Percentiles rank a stretch among this genome's conserved stretches.
Conservation (phyloP, 2,888 invertebrate genomes). For the Autographa gamma region DNA sequence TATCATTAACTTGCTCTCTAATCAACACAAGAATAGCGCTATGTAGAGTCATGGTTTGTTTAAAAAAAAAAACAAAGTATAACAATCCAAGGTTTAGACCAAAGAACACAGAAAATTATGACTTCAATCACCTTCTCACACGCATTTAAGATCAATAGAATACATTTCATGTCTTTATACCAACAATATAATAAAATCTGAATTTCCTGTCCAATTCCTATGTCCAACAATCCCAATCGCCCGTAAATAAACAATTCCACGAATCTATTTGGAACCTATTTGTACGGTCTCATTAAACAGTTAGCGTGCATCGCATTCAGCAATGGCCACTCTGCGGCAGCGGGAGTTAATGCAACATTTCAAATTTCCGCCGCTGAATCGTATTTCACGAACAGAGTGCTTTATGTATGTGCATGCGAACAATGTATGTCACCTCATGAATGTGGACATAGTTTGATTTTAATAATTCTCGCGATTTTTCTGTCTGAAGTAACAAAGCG, state of each 20-base stretch:
- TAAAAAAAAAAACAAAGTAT: too few species aligned
- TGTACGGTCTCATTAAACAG: slow-evolving; percentile 9
- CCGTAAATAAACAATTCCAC: background rate
- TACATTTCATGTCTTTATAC: too few species aligned
- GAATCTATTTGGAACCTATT: background rate
- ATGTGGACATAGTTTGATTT: background rate
- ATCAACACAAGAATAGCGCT: too few species aligned
- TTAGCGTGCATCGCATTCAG: slow-evolving; percentile 10
- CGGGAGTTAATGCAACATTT: slow-evolving; percentile 40
- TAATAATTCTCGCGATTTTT: too few species aligned
- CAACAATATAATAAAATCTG: too few species aligned
- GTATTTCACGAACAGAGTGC: slow-evolving; percentile 23
- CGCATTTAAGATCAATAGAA: too few species aligned
- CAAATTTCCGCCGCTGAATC: slow-evolving; percentile 32
- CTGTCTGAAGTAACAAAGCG: too few species aligned
- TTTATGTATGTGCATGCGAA: background rate
- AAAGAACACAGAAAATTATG: too few species aligned
- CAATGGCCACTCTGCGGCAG: slow-evolving; percentile 25
- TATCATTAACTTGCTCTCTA: too few species aligned
- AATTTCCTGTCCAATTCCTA: background rate
- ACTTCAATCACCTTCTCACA: too few species aligned
- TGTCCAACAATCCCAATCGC: slow-evolving; percentile 7
- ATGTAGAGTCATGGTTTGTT: too few species aligned
- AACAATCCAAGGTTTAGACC: too few species aligned
- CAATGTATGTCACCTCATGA: background rate